Evolutionary conservation across 1,140 invertebrate species (phyloP).

Genomic region (Agrilus planipennis): DNA sequence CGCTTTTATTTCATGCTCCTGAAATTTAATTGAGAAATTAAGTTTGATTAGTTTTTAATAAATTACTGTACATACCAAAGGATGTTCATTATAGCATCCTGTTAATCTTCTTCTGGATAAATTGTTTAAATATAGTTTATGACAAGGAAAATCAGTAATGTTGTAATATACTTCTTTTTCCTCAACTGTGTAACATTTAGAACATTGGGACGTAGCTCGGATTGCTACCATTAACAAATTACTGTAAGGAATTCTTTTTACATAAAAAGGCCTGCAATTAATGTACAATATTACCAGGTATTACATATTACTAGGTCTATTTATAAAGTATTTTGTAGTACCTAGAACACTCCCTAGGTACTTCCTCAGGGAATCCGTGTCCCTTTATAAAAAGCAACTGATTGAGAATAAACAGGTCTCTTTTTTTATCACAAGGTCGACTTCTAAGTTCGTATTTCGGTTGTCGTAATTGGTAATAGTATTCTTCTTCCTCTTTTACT

Average conservation of each 20-base stretch:
- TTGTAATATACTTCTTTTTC: slow-evolving; percentile 34
- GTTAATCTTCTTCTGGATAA: slow-evolving; percentile 51
- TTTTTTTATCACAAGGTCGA: slow-evolving; percentile 51
- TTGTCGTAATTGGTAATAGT: slow-evolving; percentile 26
- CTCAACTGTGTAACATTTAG: slow-evolving; percentile 33
- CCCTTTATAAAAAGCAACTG: slow-evolving; percentile 41
- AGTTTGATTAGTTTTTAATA: slow-evolving; percentile 2
- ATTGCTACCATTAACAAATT: slow-evolving; percentile 74
- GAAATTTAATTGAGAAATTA: slow-evolving; percentile 14
- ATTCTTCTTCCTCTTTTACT: slow-evolving; percentile 30
- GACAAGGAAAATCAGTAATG: slow-evolving; percentile 45
- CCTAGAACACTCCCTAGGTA: slow-evolving; percentile 26
- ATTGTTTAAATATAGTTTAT: slow-evolving; percentile 58
- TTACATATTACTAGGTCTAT: slow-evolving; percentile 7
- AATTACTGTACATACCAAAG: slow-evolving; percentile 38
- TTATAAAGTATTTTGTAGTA: slow-evolving; percentile 9
- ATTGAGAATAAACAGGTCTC: slow-evolving; percentile 53
- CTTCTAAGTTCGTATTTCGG: slow-evolving; percentile 28
- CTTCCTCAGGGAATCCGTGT: slow-evolving; percentile 33
- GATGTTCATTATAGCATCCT: slow-evolving; percentile 63
- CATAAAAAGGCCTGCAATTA: slow-evolving; percentile 49
- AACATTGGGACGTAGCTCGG: slow-evolving; percentile 35
- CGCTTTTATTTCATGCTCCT: slow-evolving; percentile 41
- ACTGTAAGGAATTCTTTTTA: slow-evolving; percentile 58
- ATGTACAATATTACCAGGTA: slow-evolving; percentile 13